Percentiles rank a stretch among this genome's conserved stretches.
phyloP scores from a whole-genome alignment of 2,797 vertebrate genomes.

The Poeciliopsis turneri region DNA sequence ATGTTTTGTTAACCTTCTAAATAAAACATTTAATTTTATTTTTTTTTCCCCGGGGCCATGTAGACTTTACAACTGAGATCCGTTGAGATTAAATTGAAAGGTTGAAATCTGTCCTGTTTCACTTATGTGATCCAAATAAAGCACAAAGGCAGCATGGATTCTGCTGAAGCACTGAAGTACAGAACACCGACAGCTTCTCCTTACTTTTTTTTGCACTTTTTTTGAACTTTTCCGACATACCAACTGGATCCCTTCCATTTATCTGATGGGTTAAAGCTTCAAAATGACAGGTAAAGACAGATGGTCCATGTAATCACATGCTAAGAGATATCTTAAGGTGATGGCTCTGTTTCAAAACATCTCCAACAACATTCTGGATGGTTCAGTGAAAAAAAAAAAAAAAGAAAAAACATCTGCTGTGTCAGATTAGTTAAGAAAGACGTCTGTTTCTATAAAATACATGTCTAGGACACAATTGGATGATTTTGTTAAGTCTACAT shows the following conservation, averaged over 20 bases:
- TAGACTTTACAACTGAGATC: background rate
- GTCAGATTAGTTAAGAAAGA: background rate
- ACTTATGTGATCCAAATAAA: background rate
- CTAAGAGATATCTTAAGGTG: background rate
- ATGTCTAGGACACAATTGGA: background rate
- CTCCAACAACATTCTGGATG: constrained; percentile 9
- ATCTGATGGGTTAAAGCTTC: constrained; percentile 11
- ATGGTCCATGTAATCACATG: constrained; percentile 15
- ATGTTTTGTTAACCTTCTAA: background rate
- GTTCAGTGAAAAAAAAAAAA: background rate
- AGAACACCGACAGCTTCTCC: background rate
- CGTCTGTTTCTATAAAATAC: background rate
- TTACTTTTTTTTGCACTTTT: constrained; percentile 1
- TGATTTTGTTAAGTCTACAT: background rate
- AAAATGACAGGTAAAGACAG: constrained; percentile 17
- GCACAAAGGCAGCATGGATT: background rate
- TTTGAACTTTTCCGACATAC: background rate
- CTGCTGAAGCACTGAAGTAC: background rate
- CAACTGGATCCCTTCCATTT: constrained; percentile 1
- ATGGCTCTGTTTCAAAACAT: constrained; percentile 1
- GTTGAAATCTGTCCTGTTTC: constrained; percentile 1
- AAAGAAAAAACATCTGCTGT: constrained; percentile 15
- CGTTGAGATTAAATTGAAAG: background rate
- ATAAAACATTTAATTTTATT: background rate
- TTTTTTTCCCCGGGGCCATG: background rate